Percentiles rank a stretch among this genome's conserved stretches.
These are phyloP conservation scores for Myrmecobius fasciatus DNA, from an alignment of 2,113 vertebrate genomes.

Conservation along the genomic window DNA sequence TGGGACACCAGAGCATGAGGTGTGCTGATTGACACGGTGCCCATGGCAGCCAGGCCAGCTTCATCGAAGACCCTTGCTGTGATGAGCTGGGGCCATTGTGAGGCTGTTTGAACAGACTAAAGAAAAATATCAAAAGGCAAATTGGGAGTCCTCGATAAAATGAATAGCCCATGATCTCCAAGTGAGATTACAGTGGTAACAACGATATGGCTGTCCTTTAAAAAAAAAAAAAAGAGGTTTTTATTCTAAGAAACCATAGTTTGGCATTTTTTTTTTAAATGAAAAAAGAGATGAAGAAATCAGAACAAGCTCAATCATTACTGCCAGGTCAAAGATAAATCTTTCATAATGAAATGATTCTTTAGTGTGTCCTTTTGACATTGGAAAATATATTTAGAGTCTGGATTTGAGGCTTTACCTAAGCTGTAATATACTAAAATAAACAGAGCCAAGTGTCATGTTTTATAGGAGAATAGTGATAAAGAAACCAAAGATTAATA, in stretches of 20 bases:
- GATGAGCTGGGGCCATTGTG: constrained; percentile 71
- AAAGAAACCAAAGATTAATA: constrained; percentile 53
- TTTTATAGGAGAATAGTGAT: constrained; percentile 56
- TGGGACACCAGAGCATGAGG: constrained; percentile 3
- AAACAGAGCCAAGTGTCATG: constrained; percentile 66
- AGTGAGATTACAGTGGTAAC: constrained; percentile 80
- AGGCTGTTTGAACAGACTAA: constrained; percentile 78
- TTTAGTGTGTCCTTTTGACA: constrained; percentile 67
- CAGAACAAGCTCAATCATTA: constrained; percentile 60
- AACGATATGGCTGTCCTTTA: constrained; percentile 71
- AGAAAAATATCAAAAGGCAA: constrained; percentile 79
- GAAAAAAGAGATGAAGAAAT: constrained; percentile 76
- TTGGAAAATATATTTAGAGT: constrained; percentile 68
- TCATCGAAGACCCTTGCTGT: constrained; percentile 34
- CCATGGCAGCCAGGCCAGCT: constrained; percentile 58
- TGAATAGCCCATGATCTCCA: constrained; percentile 79
- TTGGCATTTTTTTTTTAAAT: constrained; percentile 65
- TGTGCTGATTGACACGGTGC: constrained; percentile 43
- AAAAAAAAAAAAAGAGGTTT: constrained; percentile 58
- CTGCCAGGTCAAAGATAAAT: constrained; percentile 76
- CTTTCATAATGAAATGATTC: constrained; percentile 74
- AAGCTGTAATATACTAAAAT: constrained; percentile 74
- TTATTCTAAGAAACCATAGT: constrained; percentile 80
- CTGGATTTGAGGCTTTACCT: constrained; percentile 63
- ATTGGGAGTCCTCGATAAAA: constrained; percentile 78